Evolutionary conservation across 2,797 vertebrate species (phyloP), one percentile per base, ranked within the genome.

Genomic region (Myotis planiceps): DNA sequence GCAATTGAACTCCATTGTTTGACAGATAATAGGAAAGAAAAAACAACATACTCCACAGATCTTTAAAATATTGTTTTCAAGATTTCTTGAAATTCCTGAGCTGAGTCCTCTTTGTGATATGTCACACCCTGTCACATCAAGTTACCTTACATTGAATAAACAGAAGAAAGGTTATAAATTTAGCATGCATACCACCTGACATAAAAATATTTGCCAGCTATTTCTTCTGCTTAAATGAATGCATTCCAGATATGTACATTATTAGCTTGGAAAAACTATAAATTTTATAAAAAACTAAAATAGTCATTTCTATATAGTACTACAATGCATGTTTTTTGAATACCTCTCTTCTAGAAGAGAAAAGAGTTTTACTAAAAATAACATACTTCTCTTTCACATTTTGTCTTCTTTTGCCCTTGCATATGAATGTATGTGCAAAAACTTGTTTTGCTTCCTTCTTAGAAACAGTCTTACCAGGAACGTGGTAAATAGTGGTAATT

Each of bases 51-150:
- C 1, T 37, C 32, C 71, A 71, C 21, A 60, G 47, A 66, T 32
- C 9, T 90, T 23, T 90, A 63, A 94, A 93, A 68, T 0, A 9
- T 66, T 89, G 51, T 92, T 97, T 96, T 97, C 72, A 95, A 94
- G 0, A 78, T 47, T 96, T 95, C 39, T 94, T 96, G 82, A 97
- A 96, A 96, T 82, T 96, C 93, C 93, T 94, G 80, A 49, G 95
- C 93, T 98, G 96, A 97, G 58, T 92, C 82, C 49, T 96, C 69
- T 96, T 82, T 91, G 94, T 96, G 98, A 95, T 97, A 95, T 97
- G 97, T 97, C 96, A 97, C 80, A 98, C 92, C 94, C 95, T 98
- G 98, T 98, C 98, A 98, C 94, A 98, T 97, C 97, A 95, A 60
- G 78, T 98, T 98, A 98, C 18, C 0, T 97, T 96, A 95, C 1